These are phyloP conservation scores for Leptopilina myrica DNA, from an alignment of 2,888 invertebrate species.

Conservation along the genomic window DNA sequence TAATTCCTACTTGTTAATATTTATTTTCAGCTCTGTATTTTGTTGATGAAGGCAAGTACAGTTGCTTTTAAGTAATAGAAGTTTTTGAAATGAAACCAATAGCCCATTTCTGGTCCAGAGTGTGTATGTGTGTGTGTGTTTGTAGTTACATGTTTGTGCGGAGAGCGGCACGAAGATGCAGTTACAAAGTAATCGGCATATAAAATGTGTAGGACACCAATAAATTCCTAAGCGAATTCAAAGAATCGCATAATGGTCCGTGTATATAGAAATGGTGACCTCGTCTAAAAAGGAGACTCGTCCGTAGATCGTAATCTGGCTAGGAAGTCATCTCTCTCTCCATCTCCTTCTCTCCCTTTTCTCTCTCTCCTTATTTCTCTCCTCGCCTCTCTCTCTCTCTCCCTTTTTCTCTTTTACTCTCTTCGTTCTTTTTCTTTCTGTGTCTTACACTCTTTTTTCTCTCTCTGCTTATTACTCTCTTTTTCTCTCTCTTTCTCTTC, in stretches of 20 bases:
- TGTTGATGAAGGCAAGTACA: too few relatives aligned
- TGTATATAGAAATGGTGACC: slow-evolving; percentile 47
- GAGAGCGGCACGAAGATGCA: slow-evolving; percentile 53
- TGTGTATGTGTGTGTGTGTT: too few relatives aligned
- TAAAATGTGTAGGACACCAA: slow-evolving; percentile 39
- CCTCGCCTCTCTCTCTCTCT: slow-evolving; percentile 15
- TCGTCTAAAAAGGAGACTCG: slow-evolving; percentile 50
- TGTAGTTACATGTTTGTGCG: too few relatives aligned
- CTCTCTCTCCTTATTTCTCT: neutral
- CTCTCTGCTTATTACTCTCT: too few relatives aligned
- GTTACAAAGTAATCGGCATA: slow-evolving; percentile 53
- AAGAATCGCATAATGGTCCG: slow-evolving; percentile 38
- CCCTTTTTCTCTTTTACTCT: too few relatives aligned
- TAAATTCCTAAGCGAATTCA: slow-evolving; percentile 32
- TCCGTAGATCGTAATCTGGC: slow-evolving; percentile 37
- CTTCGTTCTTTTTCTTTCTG: neutral
- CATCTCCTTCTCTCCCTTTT: slow-evolving; percentile 20
- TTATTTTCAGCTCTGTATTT: too few relatives aligned
- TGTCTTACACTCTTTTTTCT: too few relatives aligned
- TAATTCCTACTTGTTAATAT: too few relatives aligned
- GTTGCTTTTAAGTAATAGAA: neutral
- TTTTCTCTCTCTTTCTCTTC: too few relatives aligned
- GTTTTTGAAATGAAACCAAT: neutral
- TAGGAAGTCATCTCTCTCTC: slow-evolving; percentile 34
- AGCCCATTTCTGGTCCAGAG: neutral